Evolutionary conservation across 2,888 invertebrate genomes (phyloP).

Genomic region (Rhingia rostrata): DNA sequence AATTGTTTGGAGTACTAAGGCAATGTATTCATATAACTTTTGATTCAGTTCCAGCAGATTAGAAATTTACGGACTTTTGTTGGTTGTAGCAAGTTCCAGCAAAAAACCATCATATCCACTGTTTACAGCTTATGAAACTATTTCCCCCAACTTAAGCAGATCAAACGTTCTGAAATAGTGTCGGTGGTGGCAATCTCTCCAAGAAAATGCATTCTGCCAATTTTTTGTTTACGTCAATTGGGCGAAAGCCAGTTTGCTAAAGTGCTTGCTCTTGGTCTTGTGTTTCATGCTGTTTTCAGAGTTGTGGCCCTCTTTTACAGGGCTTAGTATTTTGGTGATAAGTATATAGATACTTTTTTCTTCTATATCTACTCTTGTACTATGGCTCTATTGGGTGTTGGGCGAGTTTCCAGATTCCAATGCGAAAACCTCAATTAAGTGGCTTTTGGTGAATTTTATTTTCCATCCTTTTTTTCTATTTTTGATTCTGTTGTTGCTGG

Average conservation of each 20-base stretch:
- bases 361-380: background rate
- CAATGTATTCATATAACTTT: constrained; percentile 35
- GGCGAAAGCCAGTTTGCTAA: constrained; percentile 67
- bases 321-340: constrained; percentile 27
- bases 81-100: background rate
- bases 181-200: constrained; percentile 3
- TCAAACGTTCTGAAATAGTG: background rate
- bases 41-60: constrained; percentile 62
- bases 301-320: constrained; percentile 11
- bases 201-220: constrained; percentile 64
- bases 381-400: background rate
- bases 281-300: constrained; percentile 14
- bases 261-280: constrained; percentile 18
- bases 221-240: constrained; percentile 74
- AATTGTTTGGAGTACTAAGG: background rate
- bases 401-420: constrained; percentile 2
- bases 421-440: constrained; percentile 50
- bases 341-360: constrained; percentile 35
- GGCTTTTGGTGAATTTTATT: constrained; percentile 29
- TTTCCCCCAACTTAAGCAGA: background rate
- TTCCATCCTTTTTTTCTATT: constrained; percentile 19
- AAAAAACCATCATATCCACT: background rate
- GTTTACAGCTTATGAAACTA: constrained; percentile 1
- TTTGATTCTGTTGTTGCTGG: too few species aligned
- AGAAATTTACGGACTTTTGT: constrained; percentile 43